These are phyloP conservation scores for Plemyria rubiginata DNA, from an alignment of 2,888 invertebrate genomes.

Conservation along the genomic window DNA sequence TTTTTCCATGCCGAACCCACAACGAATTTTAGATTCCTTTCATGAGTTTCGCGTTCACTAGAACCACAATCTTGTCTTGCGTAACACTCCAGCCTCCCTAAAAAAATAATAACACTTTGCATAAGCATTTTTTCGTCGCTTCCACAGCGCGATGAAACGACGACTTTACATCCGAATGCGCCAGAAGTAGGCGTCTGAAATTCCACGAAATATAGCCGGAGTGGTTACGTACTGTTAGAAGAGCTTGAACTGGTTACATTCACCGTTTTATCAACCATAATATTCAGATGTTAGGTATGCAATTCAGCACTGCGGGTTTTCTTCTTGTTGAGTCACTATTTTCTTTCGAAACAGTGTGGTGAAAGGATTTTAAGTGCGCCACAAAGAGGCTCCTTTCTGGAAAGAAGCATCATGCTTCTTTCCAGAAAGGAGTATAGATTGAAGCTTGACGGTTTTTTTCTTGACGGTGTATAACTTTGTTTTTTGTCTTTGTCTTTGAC, in stretches of 20 bases:
- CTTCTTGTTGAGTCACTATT: too few relatives aligned
- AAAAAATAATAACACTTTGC: slow-evolving; percentile 83
- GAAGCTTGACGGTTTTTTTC: too few relatives aligned
- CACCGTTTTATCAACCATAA: neutral
- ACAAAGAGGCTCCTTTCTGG: too few relatives aligned
- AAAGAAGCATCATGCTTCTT: too few relatives aligned
- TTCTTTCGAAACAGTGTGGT: too few relatives aligned
- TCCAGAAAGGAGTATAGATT: too few relatives aligned
- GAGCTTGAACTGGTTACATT: slow-evolving; percentile 3
- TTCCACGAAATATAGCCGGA: slow-evolving; percentile 55
- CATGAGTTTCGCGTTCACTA: slow-evolving; percentile 46
- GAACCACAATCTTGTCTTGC: slow-evolving; percentile 45
- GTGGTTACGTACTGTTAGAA: slow-evolving; percentile 16
- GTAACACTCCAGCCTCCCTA: slow-evolving; percentile 55
- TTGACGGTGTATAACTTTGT: too few relatives aligned
- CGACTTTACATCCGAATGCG: slow-evolving; percentile 67
- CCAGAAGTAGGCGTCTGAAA: slow-evolving; percentile 51
- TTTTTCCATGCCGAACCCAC: neutral
- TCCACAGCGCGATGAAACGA: slow-evolving; percentile 52
- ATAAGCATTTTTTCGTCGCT: slow-evolving; percentile 77
- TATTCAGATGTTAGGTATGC: too few relatives aligned
- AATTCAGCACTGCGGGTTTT: too few relatives aligned
- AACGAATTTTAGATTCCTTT: neutral
- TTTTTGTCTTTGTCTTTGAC: too few relatives aligned
- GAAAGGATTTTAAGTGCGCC: too few relatives aligned